phyloP scores from a whole-genome alignment of 2,888 invertebrate genomes.

The Plebejus argus region DNA sequence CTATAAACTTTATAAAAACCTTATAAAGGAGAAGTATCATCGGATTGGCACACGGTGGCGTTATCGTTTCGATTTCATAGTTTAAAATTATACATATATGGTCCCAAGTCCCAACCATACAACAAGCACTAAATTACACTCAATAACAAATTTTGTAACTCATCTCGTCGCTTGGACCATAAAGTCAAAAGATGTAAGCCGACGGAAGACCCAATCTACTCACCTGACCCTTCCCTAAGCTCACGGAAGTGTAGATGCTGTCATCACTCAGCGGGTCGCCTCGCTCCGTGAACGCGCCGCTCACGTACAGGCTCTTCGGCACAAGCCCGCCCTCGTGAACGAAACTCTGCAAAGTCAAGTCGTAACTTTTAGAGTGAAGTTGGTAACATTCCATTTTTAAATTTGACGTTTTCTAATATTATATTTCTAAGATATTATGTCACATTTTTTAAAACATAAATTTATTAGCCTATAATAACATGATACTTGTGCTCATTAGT shows the following conservation, averaged over 20 bases:
- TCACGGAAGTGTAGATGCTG: conserved; percentile 86
- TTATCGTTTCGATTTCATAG: no score
- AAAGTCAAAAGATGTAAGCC: no score
- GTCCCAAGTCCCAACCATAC: no score
- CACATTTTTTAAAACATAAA: background rate
- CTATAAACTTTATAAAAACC: no score
- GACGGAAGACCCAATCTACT: no score
- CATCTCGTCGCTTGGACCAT: no score
- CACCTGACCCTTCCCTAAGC: conserved; percentile 83
- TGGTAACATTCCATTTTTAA: background rate
- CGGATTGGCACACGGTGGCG: no score
- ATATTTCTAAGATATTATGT: background rate
- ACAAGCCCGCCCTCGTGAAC: conserved; percentile 93
- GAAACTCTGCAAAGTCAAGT: conserved; percentile 82
- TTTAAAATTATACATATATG: no score
- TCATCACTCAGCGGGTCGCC: conserved; percentile 82
- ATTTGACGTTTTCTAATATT: background rate
- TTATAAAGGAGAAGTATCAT: no score
- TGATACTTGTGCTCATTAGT: background rate
- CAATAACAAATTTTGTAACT: no score
- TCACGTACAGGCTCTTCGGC: conserved; percentile 92
- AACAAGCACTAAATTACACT: no score
- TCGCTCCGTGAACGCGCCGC: conserved; percentile 77
- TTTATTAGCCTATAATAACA: background rate
- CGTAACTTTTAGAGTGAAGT: background rate